Base-by-base conservation (phyloP, 2,113 vertebrate genomes). In the Megaptera novaeangliae region DNA sequence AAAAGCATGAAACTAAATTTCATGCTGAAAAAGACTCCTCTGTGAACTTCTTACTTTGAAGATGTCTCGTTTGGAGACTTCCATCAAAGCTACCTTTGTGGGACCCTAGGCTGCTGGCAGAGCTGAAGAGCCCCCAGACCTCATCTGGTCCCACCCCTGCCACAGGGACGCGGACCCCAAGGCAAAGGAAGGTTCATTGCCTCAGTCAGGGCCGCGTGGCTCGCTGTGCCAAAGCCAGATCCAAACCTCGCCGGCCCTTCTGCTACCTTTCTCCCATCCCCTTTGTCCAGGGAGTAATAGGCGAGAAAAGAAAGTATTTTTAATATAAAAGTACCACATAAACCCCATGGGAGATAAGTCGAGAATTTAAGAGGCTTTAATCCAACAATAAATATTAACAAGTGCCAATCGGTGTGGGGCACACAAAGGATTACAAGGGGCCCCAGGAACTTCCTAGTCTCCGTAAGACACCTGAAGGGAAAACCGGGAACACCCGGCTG, bases 381-480 rank as follows among this genome's bases (percentile, higher is more conserved):
- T 44, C 25, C 11, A 92, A 89, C 25, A 84, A 83, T 84, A 97
- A 96, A 86, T 36, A 97, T n/a, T 89, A 98, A 74, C 74, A 82
- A 82, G 18, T 52, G 20, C 8, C 80, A 87, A 78, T 63, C 8
- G 9, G 46, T 80, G 21, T 66, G 44, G 44, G 46, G 23, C 3
- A 77, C 46, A 89, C n/a, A 78, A 72, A 68, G 34, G 27, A 74
- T 31, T 82, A 9, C 49, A 95, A 89, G 90, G 49, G 12, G 57
- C 8, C 69, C 68, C 46, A 34, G 68, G 61, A 92, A 92, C 68
- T 66, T 15, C 34, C 82, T 15, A 44, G 41, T 74, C 71, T 96
- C 57, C 27, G 44, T 92, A 91, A 59, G 49, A 68, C 31, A 64
- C 31, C 57, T 78, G 68, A 49, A 78, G n/a, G n/a, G 59, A 75